These are phyloP conservation scores for Meda fulgida DNA, from an alignment of 2,797 vertebrate genomes.

Conservation along the genomic window DNA sequence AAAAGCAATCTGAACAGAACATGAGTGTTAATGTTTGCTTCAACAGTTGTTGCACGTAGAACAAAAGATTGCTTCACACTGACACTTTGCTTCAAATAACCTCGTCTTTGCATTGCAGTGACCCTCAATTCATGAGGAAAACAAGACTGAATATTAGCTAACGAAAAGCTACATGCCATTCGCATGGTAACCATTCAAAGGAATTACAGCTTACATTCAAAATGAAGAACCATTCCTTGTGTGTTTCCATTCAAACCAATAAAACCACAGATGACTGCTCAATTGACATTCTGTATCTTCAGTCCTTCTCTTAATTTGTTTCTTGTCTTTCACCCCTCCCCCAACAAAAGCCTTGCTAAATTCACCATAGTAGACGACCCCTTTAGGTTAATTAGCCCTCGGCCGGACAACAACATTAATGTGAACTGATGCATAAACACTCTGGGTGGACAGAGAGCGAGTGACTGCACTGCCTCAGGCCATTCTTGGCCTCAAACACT, in stretches of 20 bases:
- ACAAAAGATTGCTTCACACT: neutral
- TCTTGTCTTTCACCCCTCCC: constrained; percentile 58
- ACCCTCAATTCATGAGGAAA: neutral
- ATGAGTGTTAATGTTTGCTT: neutral
- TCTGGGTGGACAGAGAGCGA: constrained; percentile 64
- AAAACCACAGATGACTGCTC: constrained; percentile 53
- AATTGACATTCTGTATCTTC: constrained; percentile 67
- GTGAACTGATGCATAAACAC: constrained; percentile 75
- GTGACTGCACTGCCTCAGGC: constrained; percentile 63
- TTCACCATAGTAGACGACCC: constrained; percentile 73
- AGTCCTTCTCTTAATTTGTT: constrained; percentile 58
- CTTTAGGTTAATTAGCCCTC: constrained; percentile 76
- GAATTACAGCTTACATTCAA: neutral
- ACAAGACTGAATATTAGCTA: neutral
- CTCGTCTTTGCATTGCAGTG: neutral
- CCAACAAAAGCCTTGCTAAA: constrained; percentile 71
- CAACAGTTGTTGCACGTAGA: neutral
- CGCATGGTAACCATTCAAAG: constrained; percentile 15
- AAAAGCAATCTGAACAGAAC: neutral
- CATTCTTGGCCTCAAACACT: constrained; percentile 59
- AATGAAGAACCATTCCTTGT: constrained; percentile 11
- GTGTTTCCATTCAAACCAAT: constrained; percentile 42
- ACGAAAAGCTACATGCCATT: neutral
- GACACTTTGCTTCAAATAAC: constrained; percentile 2
- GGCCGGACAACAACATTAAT: constrained; percentile 73